phyloP scores from a whole-genome alignment of 2,888 invertebrate species.

The Tipula confusa region DNA sequence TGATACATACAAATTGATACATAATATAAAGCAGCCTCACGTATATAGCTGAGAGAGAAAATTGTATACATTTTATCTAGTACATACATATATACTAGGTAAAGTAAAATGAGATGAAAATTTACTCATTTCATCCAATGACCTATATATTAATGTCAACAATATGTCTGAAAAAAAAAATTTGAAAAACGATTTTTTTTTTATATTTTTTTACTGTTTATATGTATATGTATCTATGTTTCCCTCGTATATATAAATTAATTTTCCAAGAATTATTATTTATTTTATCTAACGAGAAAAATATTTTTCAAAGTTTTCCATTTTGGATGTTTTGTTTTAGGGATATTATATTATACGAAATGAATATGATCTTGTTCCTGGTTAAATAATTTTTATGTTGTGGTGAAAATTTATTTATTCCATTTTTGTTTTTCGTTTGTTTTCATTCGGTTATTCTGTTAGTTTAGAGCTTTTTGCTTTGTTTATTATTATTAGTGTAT shows the following conservation, averaged over 20 bases:
- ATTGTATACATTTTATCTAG: not conserved
- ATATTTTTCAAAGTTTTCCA: not conserved
- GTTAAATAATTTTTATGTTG: slow-evolving; percentile 8
- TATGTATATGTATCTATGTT: too few species aligned
- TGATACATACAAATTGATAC: not conserved
- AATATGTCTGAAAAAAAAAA: not conserved
- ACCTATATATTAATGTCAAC: slow-evolving; percentile 25
- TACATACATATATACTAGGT: not conserved
- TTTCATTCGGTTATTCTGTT: not conserved
- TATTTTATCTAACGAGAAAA: slow-evolving; percentile 8
- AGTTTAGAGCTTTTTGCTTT: not conserved
- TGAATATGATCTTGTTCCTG: slow-evolving; percentile 1
- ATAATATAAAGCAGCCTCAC: not conserved
- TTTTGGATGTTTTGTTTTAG: not conserved
- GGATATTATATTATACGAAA: not conserved
- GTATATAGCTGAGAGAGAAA: not conserved
- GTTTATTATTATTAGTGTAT: not conserved
- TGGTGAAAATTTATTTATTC: slow-evolving; percentile 15
- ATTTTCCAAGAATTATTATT: not conserved
- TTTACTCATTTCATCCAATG: not conserved
- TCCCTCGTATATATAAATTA: not conserved
- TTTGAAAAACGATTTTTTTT: not conserved
- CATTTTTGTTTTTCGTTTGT: not conserved
- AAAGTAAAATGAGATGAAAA: not conserved
- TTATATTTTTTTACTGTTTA: too few species aligned